These are phyloP conservation scores for Diloba caeruleocephala DNA, from an alignment of 2,888 invertebrate genomes.

Conservation along the genomic window DNA sequence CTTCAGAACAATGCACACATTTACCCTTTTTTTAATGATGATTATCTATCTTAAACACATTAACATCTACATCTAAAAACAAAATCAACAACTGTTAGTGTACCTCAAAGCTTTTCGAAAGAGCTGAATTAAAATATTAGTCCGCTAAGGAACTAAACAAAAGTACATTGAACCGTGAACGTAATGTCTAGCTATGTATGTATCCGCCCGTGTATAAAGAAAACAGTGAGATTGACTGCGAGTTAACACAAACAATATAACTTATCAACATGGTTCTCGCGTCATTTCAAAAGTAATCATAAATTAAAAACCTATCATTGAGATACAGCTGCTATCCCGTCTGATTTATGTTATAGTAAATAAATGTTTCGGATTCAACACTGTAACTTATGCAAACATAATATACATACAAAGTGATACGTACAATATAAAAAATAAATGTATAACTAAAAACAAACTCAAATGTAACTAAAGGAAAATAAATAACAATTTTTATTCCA, in stretches of 20 bases:
- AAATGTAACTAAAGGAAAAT: constrained; percentile 72
- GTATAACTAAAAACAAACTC: constrained; percentile 57
- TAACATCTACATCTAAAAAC: too few species aligned
- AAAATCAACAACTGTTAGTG: too few species aligned
- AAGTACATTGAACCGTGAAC: constrained; percentile 14
- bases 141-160: constrained; percentile 7
- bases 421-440: constrained; percentile 35
- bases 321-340: too few species aligned
- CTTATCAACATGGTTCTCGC: not conserved
- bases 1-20: too few species aligned
- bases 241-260: constrained; percentile 1
- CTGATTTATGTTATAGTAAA: not conserved
- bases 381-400: not conserved
- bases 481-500: constrained; percentile 77
- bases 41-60: too few species aligned
- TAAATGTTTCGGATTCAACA: constrained; percentile 3
- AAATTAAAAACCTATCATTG: not conserved
- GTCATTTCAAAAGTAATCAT: constrained; percentile 2
- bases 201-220: not conserved
- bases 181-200: not conserved
- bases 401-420: not conserved
- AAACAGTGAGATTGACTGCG: not conserved
- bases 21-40: too few species aligned
- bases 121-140: constrained; percentile 17
- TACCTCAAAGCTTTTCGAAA: constrained; percentile 2